phyloP scores from a whole-genome alignment of 2,888 invertebrate species.

The Drosophila monieri region DNA sequence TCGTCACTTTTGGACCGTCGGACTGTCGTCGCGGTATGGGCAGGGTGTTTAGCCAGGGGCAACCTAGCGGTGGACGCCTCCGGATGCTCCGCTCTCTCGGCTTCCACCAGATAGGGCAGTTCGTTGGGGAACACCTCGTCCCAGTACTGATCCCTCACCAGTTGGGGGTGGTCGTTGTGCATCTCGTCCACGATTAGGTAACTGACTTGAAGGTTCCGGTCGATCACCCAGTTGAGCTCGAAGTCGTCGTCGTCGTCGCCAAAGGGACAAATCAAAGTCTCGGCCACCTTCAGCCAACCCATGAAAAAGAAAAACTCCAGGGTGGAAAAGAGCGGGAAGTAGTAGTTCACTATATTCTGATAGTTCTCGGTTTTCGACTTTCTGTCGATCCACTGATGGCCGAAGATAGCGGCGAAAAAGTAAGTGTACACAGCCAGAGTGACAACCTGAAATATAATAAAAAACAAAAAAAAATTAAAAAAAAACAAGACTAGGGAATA shows the following conservation, averaged over 20 bases:
- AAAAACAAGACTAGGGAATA: too few species aligned
- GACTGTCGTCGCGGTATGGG: not conserved
- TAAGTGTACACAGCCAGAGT: conserved; percentile 94
- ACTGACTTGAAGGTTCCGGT: conserved; percentile 90
- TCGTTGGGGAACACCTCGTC: conserved; percentile 93
- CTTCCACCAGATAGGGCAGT: conserved; percentile 90
- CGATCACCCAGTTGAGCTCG: conserved; percentile 84
- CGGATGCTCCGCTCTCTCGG: conserved; percentile 92
- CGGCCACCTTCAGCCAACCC: conserved; percentile 96
- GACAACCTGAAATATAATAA: conserved; percentile 86
- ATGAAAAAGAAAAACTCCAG: conserved; percentile 94
- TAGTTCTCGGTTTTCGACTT: conserved; percentile 83
- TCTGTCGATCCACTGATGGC: conserved; percentile 90
- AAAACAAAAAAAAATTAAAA: not conserved
- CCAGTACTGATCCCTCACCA: conserved; percentile 95
- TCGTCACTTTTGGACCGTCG: not conserved
- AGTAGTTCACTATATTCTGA: conserved; percentile 89
- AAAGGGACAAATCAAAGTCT: conserved; percentile 94
- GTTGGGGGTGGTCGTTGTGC: conserved; percentile 95
- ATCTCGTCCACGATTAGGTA: conserved; percentile 97
- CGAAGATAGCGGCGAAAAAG: conserved; percentile 93
- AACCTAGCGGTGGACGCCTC: conserved; percentile 93
- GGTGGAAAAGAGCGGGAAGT: conserved; percentile 94
- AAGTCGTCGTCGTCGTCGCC: conserved; percentile 96
- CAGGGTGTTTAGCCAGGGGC: conserved; percentile 80